phyloP scores from a whole-genome alignment of 2,888 invertebrate genomes.

The Dryocosmus kuriphilus region DNA sequence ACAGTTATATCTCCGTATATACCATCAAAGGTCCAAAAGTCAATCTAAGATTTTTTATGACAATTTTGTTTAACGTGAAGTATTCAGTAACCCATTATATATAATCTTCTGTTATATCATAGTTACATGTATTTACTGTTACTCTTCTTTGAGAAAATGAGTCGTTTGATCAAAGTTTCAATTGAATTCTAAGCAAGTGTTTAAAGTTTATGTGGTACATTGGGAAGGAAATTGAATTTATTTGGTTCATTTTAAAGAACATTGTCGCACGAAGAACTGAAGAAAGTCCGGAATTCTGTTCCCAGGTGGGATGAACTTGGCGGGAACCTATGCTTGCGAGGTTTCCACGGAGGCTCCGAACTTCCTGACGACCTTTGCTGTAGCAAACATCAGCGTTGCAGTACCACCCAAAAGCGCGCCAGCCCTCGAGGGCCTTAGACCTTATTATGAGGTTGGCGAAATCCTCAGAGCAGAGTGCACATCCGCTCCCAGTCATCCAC shows the following conservation, averaged over 20 bases:
- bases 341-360: conserved; percentile 71
- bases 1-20: no score
- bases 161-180: background rate
- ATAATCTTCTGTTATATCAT: no score
- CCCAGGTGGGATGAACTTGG: conserved; percentile 64
- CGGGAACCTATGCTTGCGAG: conserved; percentile 72
- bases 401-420: conserved; percentile 69
- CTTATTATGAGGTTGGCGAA: conserved; percentile 72
- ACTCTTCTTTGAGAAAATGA: no score
- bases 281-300: conserved; percentile 16
- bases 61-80: no score
- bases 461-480: conserved; percentile 70
- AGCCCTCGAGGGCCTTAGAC: conserved; percentile 68
- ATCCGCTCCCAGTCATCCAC: conserved; percentile 72
- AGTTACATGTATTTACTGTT: no score
- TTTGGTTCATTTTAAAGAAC: background rate
- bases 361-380: conserved; percentile 68
- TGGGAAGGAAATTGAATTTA: background rate
- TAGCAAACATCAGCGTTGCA: conserved; percentile 73
- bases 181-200: background rate
- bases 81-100: no score
- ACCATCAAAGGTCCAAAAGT: no score
- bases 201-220: background rate
- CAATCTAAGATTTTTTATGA: no score
- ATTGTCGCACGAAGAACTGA: background rate